These are phyloP conservation scores for Semibalanus balanoides DNA, from an alignment of 1,140 invertebrate species.

Conservation along the genomic window DNA sequence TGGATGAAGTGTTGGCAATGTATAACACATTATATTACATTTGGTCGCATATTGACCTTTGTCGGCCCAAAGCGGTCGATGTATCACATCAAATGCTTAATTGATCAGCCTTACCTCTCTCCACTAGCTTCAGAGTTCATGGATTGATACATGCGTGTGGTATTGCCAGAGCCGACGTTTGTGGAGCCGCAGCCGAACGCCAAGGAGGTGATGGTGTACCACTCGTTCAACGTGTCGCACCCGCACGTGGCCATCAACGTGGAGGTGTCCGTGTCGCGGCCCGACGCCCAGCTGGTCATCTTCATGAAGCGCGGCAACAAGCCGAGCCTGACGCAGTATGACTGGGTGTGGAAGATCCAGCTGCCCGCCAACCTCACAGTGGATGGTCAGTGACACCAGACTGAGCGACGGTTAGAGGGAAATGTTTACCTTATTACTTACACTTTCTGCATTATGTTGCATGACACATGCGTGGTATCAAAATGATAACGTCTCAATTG, in stretches of 20 bases:
- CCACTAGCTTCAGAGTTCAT: too few species aligned
- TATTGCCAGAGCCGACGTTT: slow-evolving; percentile 4
- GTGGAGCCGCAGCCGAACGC: slow-evolving; percentile 3
- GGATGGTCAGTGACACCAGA: not conserved
- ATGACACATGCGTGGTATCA: too few species aligned
- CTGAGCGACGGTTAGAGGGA: too few species aligned
- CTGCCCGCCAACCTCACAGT: not conserved
- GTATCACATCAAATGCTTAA: too few species aligned
- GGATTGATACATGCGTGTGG: not conserved
- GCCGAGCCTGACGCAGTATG: not conserved
- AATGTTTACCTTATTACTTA: too few species aligned
- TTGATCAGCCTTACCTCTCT: too few species aligned
- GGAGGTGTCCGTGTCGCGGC: slow-evolving; percentile 22
- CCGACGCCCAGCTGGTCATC: slow-evolving; percentile 21
- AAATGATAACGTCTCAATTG: too few species aligned
- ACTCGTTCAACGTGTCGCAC: slow-evolving; percentile 19
- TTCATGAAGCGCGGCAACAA: slow-evolving; percentile 20
- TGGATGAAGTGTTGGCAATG: too few species aligned
- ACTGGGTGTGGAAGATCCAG: not conserved
- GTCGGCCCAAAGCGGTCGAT: too few species aligned
- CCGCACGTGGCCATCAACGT: slow-evolving; percentile 24
- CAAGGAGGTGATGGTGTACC: slow-evolving; percentile 4
- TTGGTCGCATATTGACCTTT: too few species aligned
- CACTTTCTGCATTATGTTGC: too few species aligned
- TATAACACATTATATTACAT: too few species aligned